Evolutionary conservation across 2,113 vertebrate genomes (phyloP).

Genomic region (Equus quagga): DNA sequence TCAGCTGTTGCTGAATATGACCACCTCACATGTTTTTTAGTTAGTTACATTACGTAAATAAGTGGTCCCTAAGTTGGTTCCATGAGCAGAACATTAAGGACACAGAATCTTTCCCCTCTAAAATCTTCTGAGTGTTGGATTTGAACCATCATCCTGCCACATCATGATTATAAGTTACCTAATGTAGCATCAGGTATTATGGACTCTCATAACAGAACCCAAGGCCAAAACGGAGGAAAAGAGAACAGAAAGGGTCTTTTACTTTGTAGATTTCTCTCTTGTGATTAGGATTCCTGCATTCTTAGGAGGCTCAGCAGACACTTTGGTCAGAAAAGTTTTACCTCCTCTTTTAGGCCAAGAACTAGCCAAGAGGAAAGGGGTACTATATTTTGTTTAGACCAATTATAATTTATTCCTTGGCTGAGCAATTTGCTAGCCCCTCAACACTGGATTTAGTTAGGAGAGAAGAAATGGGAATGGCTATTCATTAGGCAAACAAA

Average conservation of each 20-base stretch:
- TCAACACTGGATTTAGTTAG: background rate
- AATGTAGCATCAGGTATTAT: background rate
- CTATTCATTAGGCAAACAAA: background rate
- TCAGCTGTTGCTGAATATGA: background rate
- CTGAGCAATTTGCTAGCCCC: background rate
- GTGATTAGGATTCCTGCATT: background rate
- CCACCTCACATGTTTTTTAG: background rate
- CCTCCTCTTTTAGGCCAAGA: background rate
- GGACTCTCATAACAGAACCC: background rate
- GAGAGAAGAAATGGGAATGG: background rate
- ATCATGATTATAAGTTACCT: background rate
- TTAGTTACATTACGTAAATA: background rate
- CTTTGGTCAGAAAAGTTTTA: background rate
- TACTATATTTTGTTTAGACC: background rate
- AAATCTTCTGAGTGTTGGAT: background rate
- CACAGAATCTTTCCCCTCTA: background rate
- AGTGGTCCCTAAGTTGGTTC: background rate
- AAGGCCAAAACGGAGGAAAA: background rate
- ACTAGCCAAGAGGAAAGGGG: background rate
- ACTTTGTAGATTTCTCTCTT: background rate
- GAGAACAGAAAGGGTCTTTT: background rate
- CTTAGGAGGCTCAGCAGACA: background rate
- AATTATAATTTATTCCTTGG: background rate
- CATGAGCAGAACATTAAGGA: background rate
- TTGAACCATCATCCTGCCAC: background rate